Evolutionary conservation across 2,888 invertebrate species (phyloP).

Genomic region (Theodoxus fluviatilis): DNA sequence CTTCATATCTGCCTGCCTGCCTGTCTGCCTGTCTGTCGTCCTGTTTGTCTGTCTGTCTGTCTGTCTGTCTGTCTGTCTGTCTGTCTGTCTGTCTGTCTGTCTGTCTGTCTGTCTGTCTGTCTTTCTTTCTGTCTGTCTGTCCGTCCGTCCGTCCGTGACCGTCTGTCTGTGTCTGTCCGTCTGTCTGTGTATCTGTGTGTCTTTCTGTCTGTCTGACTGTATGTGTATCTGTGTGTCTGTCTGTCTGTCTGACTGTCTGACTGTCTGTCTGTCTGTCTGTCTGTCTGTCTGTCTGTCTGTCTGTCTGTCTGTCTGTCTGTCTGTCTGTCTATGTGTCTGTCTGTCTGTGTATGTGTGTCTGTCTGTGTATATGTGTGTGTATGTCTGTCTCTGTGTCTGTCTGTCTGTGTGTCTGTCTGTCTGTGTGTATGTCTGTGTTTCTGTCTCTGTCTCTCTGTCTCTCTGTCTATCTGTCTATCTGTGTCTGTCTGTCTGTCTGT

Average conservation of each 20-base stretch:
- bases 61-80: background rate
- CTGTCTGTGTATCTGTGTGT: background rate
- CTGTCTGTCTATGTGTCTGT: background rate
- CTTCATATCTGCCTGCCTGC: background rate
- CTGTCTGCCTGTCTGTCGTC: background rate
- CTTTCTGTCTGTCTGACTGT: background rate
- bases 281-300: background rate
- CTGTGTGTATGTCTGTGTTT: slow-evolving; percentile 16
- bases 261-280: background rate
- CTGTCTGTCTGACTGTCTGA: background rate
- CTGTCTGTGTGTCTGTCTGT: background rate
- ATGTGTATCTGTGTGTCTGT: background rate
- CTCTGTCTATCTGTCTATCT: slow-evolving; percentile 1
- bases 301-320: background rate
- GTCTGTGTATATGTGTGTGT: slow-evolving; percentile 8
- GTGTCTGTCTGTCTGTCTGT: background rate
- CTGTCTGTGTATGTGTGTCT: background rate
- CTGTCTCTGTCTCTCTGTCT: slow-evolving; percentile 9
- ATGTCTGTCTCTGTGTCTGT: background rate
- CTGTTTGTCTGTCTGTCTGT: background rate
- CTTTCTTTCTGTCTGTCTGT: background rate
- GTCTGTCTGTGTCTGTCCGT: background rate
- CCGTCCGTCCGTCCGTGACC: background rate
- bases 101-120: background rate
- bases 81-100: background rate